phyloP scores from a whole-genome alignment of 2,113 vertebrate species.

The Chaenogobius annularis region DNA sequence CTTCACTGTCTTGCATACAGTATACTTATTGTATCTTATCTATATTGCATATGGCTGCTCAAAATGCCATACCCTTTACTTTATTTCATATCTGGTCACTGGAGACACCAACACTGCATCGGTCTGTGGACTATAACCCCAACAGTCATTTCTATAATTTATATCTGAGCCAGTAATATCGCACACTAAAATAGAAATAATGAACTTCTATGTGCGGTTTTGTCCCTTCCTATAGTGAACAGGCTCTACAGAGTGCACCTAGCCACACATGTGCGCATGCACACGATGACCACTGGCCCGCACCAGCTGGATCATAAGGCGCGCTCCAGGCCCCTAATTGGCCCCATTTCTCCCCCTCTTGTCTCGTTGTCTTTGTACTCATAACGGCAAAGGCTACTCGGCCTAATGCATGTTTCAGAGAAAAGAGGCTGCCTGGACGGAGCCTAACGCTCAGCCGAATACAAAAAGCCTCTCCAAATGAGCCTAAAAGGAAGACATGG shows the following conservation, averaged over 20 bases:
- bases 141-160: conserved; percentile 62
- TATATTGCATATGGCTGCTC: not conserved
- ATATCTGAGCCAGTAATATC: conserved; percentile 54
- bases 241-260: conserved; percentile 43
- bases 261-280: too few relatives aligned
- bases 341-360: conserved; percentile 65
- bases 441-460: conserved; percentile 49
- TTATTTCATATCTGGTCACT: conserved; percentile 41
- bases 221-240: conserved; percentile 26
- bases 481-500: conserved; percentile 47
- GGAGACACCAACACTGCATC: conserved; percentile 29
- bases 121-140: conserved; percentile 42
- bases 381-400: conserved; percentile 49
- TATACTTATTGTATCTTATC: not conserved
- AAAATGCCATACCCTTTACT: not conserved
- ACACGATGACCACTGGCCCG: conserved; percentile 20
- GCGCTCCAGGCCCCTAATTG: conserved; percentile 71
- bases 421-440: conserved; percentile 44
- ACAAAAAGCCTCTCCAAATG: conserved; percentile 51
- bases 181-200: conserved; percentile 64
- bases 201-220: conserved; percentile 45
- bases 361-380: conserved; percentile 55
- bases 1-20: not conserved
- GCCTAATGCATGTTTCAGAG: conserved; percentile 47
- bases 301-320: conserved; percentile 50